phyloP scores from a whole-genome alignment of 2,113 vertebrate species.

The Bubalus kerabau region DNA sequence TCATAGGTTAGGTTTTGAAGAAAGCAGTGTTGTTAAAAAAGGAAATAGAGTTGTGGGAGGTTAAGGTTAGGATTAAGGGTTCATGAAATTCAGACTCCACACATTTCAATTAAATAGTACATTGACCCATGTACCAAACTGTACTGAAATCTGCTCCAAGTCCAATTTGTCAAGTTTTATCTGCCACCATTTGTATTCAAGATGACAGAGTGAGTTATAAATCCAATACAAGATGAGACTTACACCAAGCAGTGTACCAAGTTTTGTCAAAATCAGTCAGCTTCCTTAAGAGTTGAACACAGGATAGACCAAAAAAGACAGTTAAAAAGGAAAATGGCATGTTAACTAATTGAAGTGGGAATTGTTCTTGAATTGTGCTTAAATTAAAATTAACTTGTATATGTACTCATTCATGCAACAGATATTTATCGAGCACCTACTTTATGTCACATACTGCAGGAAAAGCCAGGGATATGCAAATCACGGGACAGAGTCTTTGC shows the following conservation, averaged over 20 bases:
- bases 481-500: neutral
- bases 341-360: neutral
- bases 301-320: conserved; percentile 21
- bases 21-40: conserved; percentile 24
- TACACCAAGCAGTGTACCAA: neutral
- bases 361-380: neutral
- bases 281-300: conserved; percentile 13
- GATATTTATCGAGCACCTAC: neutral
- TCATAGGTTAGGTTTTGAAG: conserved; percentile 30
- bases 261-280: conserved; percentile 59
- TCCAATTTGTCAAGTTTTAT: conserved; percentile 67
- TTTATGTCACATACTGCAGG: neutral
- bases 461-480: neutral
- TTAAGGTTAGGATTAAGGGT: conserved; percentile 51
- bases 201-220: conserved; percentile 64
- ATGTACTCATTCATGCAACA: neutral
- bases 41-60: neutral
- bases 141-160: conserved; percentile 58
- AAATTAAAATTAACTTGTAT: neutral
- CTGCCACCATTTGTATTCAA: conserved; percentile 63
- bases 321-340: conserved; percentile 15
- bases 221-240: conserved; percentile 56
- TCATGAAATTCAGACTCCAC: conserved; percentile 56
- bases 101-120: conserved; percentile 62
- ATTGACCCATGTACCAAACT: conserved; percentile 46